Conservation (phyloP, 2,797 vertebrate species). For the Myripristis murdjan region DNA sequence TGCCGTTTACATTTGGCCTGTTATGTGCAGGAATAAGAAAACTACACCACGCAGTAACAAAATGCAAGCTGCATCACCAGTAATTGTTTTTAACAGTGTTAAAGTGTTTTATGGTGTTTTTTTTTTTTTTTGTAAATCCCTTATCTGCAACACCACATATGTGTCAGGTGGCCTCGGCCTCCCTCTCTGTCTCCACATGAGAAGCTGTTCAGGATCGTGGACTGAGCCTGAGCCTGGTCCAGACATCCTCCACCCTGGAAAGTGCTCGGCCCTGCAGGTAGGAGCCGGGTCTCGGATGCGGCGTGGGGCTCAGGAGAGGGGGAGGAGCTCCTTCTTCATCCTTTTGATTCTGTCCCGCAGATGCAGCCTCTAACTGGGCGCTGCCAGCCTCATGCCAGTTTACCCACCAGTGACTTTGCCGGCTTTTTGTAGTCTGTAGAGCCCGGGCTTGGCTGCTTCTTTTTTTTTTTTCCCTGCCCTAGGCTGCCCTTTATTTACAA, state of each 20-base stretch:
- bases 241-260: conserved; percentile 21
- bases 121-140: too few species aligned
- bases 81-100: too few species aligned
- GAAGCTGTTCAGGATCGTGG: conserved; percentile 28
- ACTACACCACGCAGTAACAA: too few species aligned
- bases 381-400: conserved; percentile 54
- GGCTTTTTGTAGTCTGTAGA: background rate
- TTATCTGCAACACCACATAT: too few species aligned
- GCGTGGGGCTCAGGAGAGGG: conserved; percentile 25
- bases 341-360: conserved; percentile 53
- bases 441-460: background rate
- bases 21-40: too few species aligned
- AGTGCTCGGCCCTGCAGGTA: conserved; percentile 45
- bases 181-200: too few species aligned
- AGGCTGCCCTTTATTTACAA: conserved; percentile 62
- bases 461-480: conserved; percentile 24
- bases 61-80: too few species aligned
- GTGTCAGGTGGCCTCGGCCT: too few species aligned
- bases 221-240: conserved; percentile 30
- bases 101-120: too few species aligned
- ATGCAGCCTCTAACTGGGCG: conserved; percentile 54
- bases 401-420: conserved; percentile 39
- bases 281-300: conserved; percentile 20
- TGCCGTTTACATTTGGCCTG: too few species aligned
- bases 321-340: conserved; percentile 42